These are phyloP conservation scores for Pollenia griseotomentosa DNA, from an alignment of 2,888 invertebrate genomes.

Conservation along the genomic window DNA sequence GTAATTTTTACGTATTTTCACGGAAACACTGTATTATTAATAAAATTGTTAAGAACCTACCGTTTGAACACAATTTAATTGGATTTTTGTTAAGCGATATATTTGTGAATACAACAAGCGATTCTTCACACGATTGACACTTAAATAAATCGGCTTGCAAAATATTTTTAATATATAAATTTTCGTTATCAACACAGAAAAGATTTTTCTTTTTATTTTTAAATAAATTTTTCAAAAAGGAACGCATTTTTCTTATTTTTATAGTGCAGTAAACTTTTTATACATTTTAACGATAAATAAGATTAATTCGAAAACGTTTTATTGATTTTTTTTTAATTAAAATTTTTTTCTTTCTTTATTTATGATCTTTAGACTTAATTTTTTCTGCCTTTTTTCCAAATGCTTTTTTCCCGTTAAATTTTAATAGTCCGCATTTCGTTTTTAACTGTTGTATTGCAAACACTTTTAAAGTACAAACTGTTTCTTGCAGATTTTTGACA, in stretches of 20 bases:
- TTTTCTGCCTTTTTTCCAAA: not conserved
- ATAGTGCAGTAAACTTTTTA: not conserved
- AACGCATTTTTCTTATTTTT: conserved; percentile 36
- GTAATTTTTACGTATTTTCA: too few relatives aligned
- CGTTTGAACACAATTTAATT: conserved; percentile 42
- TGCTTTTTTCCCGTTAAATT: conserved; percentile 17
- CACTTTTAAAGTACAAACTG: conserved; percentile 17
- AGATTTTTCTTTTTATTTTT: not conserved
- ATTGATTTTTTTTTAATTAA: not conserved
- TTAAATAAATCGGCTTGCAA: conserved; percentile 58
- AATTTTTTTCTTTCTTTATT: not conserved
- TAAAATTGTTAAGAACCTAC: conserved; percentile 20
- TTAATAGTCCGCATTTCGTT: conserved; percentile 9
- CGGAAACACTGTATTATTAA: too few relatives aligned
- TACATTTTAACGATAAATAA: too few relatives aligned
- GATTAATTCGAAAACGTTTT: not conserved
- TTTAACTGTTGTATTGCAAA: not conserved
- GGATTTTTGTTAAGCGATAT: conserved; percentile 17
- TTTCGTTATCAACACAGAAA: not conserved
- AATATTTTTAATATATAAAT: conserved; percentile 13
- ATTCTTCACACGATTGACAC: conserved; percentile 58
- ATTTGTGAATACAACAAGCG: conserved; percentile 51
- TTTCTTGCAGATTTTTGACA: not conserved
- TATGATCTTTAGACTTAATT: not conserved
- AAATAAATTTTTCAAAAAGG: conserved; percentile 29